Evolutionary conservation across 30 jellyfish, hydroid and myxozoan genomes (phyloP), one percentile per base, ranked within the genome.

Genomic region (Hydractinia echinata): DNA sequence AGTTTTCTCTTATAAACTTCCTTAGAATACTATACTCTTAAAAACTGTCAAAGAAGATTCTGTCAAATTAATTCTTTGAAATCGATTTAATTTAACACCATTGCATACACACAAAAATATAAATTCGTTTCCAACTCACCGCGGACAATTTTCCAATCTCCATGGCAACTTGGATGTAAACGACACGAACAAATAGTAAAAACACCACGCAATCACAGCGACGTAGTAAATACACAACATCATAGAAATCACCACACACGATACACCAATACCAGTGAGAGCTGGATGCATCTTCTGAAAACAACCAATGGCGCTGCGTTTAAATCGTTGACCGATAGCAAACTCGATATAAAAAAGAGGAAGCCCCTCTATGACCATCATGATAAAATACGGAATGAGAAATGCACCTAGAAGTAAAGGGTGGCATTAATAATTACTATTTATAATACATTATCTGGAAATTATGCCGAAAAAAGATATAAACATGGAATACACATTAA

Each of bases 361-460:
- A 51, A 91, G 79, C 19, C 97, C 97, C 79, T 91, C 97, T 71
- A 91, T 91, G 68, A 91, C 61, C 97, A 91, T 91, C 88, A 91
- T 86, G 82, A 85, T 91, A 83, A 91, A 76, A 67, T 84, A 91
- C 14, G 97, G 97, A 64, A 91, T 86, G 8, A 91, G 88, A 77
- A 91, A 91, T 6, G 95, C 96, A 76, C 97, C 97, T 91, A 52
- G 14, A 83, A 30, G 2, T 30, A 30, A 30, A 30, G 44, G 44
- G 44, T 30, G n/a, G 2, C 44, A 30, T 30, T 30, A 2, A 30
- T 30, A 30, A 30, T 0, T 0, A 30, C 1, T 0, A 30, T 30
- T n/a, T 30, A 30, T 30, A 30, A 30, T 30, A 30, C 44, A 30
- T 30, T 30, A 30, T 30, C 44, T 30, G 2, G 44, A 30, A 30